Evolutionary conservation across 2,113 vertebrate genomes (phyloP), one percentile per base, ranked within the genome.

Genomic region (Ptilonorhynchus violaceus): DNA sequence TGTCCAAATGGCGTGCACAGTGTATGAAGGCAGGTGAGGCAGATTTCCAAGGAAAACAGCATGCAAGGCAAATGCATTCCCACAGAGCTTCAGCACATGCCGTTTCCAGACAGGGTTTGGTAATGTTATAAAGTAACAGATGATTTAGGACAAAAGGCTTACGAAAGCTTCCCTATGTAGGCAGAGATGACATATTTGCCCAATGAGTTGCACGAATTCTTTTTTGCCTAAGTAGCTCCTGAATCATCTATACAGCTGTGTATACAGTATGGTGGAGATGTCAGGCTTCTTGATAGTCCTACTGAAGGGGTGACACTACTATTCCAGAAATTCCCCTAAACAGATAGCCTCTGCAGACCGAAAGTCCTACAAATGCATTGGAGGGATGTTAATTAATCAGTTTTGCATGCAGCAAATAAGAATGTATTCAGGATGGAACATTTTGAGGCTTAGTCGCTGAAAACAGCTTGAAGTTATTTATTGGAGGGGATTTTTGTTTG

Each of bases 401-500:
- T 97, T 97, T 97, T 93, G 72, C 93, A 91, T 96, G 86, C 89
- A 91, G 94, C 95, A 95, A 97, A 94, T 91, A 96, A 96, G 55
- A 95, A 92, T 93, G 94, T 88, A 86, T 78, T 95, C 62, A 89
- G 88, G 64, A 93, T 97, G 95, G 97, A 98, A 97, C 81, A 80
- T 94, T 97, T 97, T 96, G 91, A 94, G 95, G 41, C 87, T 96
- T 95, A 96, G 92, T 96, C 97, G 86, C 67, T 80, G 93, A 77
- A 87, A 96, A 81, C 92, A 96, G 95, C 87, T 97, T 97, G 93
- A 94, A 95, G 85, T 92, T 96, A 95, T 96, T 97, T 97, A 96
- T 79, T 90, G 82, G 74, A 95, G 84, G 64, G 84, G 81, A 96
- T 89, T 94, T 82, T 88, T 95, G 70, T 89, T 92, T 93, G n/a